Evolutionary conservation across 2,888 invertebrate genomes (phyloP).

Genomic region (Tryphoninae sp.): DNA sequence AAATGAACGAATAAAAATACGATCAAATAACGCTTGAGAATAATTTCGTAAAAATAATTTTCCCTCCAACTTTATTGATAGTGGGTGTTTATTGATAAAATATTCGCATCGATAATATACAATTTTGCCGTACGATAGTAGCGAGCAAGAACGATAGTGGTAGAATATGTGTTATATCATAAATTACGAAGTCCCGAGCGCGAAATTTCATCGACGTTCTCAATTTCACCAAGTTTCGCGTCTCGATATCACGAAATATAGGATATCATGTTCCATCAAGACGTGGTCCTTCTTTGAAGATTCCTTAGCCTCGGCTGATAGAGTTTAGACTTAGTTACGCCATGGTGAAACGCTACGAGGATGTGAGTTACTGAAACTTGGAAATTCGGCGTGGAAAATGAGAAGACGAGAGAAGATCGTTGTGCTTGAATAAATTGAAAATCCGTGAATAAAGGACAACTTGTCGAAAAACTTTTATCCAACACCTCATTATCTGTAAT

Average conservation of each 20-base stretch:
- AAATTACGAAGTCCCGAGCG: constrained; percentile 21
- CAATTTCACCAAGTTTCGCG: constrained; percentile 23
- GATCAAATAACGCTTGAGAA: not conserved
- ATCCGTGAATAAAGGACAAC: constrained; percentile 7
- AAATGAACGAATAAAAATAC: not conserved
- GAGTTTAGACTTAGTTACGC: constrained; percentile 40
- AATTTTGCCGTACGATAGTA: not conserved
- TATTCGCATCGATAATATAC: too few species aligned
- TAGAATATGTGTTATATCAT: not conserved
- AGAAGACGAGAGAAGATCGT: not conserved
- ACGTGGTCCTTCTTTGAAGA: constrained; percentile 30
- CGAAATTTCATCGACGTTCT: constrained; percentile 24
- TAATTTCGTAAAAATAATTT: not conserved
- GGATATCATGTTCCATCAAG: constrained; percentile 20
- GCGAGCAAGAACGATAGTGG: not conserved
- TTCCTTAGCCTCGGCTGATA: constrained; percentile 15
- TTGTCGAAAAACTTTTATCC: constrained; percentile 1
- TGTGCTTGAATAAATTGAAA: constrained; percentile 27
- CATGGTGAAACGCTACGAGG: constrained; percentile 6
- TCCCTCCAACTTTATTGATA: too few species aligned
- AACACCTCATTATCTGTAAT: not conserved
- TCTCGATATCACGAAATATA: constrained; percentile 26
- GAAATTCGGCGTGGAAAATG: constrained; percentile 22
- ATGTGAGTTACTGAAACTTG: constrained; percentile 14
- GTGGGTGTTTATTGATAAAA: too few species aligned